These are phyloP conservation scores for Hypsibius dujardini DNA, from an alignment of 1,140 invertebrate genomes.

Conservation along the genomic window DNA sequence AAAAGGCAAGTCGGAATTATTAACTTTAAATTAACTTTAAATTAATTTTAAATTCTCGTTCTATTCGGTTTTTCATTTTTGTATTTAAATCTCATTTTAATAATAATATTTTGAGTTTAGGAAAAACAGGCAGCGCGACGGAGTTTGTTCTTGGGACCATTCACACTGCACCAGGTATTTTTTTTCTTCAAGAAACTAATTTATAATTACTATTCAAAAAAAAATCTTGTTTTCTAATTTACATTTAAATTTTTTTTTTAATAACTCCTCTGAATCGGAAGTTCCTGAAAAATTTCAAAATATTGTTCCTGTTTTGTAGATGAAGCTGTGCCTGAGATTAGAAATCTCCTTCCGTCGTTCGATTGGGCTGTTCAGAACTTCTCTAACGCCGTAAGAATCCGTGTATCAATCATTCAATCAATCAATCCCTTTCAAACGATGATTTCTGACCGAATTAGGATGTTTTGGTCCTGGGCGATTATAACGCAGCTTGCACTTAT, in stretches of 20 bases:
- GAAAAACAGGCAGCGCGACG: not conserved
- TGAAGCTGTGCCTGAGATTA: not conserved
- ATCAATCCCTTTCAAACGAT: not conserved
- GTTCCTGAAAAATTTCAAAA: not conserved
- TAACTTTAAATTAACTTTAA: not conserved
- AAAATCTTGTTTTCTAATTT: not conserved
- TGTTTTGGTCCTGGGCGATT: constrained; percentile 32
- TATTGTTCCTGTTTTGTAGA: not conserved
- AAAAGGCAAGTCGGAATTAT: not conserved
- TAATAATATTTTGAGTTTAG: too few species aligned
- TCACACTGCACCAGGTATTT: constrained; percentile 6
- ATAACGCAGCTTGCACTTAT: constrained; percentile 33
- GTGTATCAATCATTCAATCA: not conserved
- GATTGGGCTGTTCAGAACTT: constrained; percentile 3
- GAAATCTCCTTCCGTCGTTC: not conserved
- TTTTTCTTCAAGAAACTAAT: not conserved
- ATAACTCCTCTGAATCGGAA: not conserved
- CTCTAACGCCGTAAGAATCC: not conserved
- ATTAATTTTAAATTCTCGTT: not conserved
- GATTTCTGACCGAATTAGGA: constrained; percentile 25
- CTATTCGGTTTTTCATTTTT: not conserved
- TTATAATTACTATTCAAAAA: not conserved
- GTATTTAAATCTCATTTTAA: too few species aligned
- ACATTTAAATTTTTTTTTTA: not conserved
- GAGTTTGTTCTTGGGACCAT: constrained; percentile 5